Base-by-base conservation (phyloP, 2,797 vertebrate species). In the Sebastes paucispinis region DNA sequence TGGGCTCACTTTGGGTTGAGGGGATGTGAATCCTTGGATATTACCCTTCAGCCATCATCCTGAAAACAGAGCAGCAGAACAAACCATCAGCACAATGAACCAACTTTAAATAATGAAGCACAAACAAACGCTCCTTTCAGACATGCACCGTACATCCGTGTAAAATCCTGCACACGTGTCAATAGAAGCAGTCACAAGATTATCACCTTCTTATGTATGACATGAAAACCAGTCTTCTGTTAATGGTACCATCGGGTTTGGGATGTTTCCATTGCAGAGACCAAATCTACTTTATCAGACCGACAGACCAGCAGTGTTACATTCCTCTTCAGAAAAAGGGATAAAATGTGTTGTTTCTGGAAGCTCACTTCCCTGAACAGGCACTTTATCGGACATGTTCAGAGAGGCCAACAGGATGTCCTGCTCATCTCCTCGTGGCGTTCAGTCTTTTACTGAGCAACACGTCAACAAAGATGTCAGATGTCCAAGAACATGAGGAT, bases 21-120 rank as follows among this genome's bases (percentile, higher is more conserved):
- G 87, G 86, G 81, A 76, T 54, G 82, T 27, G 71, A 75, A 16
- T 80, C 66, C 72, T 81, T 50, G 14, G 83, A 79, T 36, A 67
- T 92, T 88, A 93, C 90, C 92, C 87, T 84, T 90, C 65, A 67
- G 86, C 81, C 84, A 83, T 90, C 78, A 79, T 90, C 86, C 94
- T 95, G 93, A 84, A 92, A 91, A 89, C 36, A 92, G 8, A 91
- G 62, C 73, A 85, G 69, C 57, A 83, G 52, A 76, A 82, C 13
- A 74, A 52, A 68, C 5, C 1, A 75, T 79, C 63, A 86, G 62
- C 10, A 57, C 18, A 75, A 5, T 59, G 7, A 66, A 75, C 9
- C 18, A 68, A 75, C 14, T 55, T 65, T 54, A 31, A 34, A 73
- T 24, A 64, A 67, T 24, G 12, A 29, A 47, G 43, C 27, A 75